These are phyloP conservation scores for Tiliacea aurago DNA, from an alignment of 2,888 invertebrate species.

Conservation along the genomic window DNA sequence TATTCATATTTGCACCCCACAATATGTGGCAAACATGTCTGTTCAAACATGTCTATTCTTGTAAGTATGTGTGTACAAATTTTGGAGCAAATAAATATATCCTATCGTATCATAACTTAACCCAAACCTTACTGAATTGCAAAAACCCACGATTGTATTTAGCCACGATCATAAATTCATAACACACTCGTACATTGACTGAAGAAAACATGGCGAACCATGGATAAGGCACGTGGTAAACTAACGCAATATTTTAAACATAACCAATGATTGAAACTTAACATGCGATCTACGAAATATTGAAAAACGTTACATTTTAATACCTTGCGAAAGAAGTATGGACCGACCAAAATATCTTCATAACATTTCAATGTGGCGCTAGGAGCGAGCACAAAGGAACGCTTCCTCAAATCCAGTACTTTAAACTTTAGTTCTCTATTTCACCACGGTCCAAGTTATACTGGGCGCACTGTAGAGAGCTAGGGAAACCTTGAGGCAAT, in stretches of 20 bases:
- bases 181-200: constrained; percentile 2
- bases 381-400: background rate
- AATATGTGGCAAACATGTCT: no score
- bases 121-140: no score
- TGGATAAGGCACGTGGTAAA: constrained; percentile 10
- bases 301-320: constrained; percentile 34
- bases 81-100: no score
- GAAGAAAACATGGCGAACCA: constrained; percentile 17
- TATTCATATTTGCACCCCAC: no score
- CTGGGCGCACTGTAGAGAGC: constrained; percentile 20
- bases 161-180: constrained; percentile 1
- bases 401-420: background rate
- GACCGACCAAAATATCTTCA: background rate
- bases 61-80: no score
- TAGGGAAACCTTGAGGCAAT: constrained; percentile 52
- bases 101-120: no score
- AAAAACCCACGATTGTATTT: background rate
- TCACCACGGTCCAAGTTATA: constrained; percentile 10
- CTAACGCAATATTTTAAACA: constrained; percentile 49
- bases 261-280: constrained; percentile 45
- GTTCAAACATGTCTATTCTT: no score
- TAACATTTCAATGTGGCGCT: constrained; percentile 14
- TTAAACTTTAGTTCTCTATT: constrained; percentile 28
- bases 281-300: constrained; percentile 42
- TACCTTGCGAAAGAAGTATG: constrained; percentile 22